Percentiles rank a stretch among this genome's conserved stretches.
phyloP scores from a whole-genome alignment of 2,888 invertebrate species.

The Odontocolon sp. region DNA sequence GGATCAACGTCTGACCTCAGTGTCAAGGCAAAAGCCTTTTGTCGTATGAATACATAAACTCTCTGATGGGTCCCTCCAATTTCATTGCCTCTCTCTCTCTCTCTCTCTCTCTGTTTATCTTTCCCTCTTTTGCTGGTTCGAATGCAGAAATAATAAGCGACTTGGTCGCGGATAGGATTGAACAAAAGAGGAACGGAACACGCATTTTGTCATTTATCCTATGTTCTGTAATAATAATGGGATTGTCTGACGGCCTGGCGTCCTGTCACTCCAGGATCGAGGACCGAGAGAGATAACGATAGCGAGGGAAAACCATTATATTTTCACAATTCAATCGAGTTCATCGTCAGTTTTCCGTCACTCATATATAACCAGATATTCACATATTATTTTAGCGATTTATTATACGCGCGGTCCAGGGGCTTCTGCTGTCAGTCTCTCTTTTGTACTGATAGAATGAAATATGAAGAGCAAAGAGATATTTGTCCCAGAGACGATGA shows the following conservation, averaged over 20 bases:
- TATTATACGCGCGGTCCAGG: not conserved
- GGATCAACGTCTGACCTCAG: conserved; percentile 33
- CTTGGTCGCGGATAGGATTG: not conserved
- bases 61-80: conserved; percentile 20
- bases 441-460: too few relatives aligned
- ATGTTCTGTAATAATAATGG: not conserved
- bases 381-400: not conserved
- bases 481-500: too few relatives aligned
- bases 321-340: conserved; percentile 1
- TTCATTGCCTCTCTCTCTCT: not conserved
- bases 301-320: conserved; percentile 1
- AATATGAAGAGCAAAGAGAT: too few relatives aligned
- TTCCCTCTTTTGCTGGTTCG: not conserved
- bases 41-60: conserved; percentile 50
- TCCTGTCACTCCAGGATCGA: conserved; percentile 1
- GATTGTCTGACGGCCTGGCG: not conserved
- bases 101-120: not conserved
- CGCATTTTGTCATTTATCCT: conserved; percentile 13
- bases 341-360: not conserved
- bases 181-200: not conserved
- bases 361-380: not conserved
- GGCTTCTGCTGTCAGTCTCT: too few relatives aligned
- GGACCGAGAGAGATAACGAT: not conserved
- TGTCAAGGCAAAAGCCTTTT: conserved; percentile 60
- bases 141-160: not conserved